A percentile compares a stretch with the other conserved stretches of the same genome.
Evolutionary conservation across 2,888 invertebrate genomes (phyloP).

Genomic region (Ormia ochracea): DNA sequence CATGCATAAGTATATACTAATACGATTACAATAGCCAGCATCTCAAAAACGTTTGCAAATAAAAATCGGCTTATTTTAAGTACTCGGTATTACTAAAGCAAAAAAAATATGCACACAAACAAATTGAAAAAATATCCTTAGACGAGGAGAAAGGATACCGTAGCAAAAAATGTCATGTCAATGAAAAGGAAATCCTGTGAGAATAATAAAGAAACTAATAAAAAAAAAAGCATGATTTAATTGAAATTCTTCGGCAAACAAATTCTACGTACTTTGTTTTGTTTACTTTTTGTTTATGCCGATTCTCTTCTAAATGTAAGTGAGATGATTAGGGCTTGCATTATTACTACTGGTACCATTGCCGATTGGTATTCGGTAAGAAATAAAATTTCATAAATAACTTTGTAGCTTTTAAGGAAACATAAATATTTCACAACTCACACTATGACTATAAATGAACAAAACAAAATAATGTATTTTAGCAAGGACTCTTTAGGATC

Average conservation of each 20-base stretch:
- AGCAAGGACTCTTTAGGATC: neutral
- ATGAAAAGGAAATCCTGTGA: neutral
- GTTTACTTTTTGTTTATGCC: neutral
- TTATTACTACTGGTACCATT: neutral
- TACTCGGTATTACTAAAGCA: slow-evolving; percentile 32
- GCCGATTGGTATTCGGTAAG: neutral
- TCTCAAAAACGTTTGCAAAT: slow-evolving; percentile 19
- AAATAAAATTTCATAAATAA: neutral
- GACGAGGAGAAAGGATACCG: neutral
- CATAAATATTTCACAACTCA: neutral
- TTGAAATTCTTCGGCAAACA: slow-evolving; percentile 51
- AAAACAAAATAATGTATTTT: neutral
- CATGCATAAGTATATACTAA: neutral
- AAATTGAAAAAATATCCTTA: neutral
- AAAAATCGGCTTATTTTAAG: slow-evolving; percentile 55
- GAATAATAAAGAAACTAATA: slow-evolving; percentile 12
- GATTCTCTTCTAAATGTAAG: neutral
- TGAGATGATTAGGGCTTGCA: neutral
- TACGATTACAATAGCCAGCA: slow-evolving; percentile 35
- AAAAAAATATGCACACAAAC: neutral
- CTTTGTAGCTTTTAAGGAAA: neutral
- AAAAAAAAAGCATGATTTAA: slow-evolving; percentile 38
- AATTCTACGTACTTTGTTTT: slow-evolving; percentile 10
- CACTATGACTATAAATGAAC: neutral
- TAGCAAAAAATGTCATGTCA: neutral